These are phyloP conservation scores for Ctenomys sociabilis DNA, from an alignment of 2,113 vertebrate genomes.

Conservation along the genomic window DNA sequence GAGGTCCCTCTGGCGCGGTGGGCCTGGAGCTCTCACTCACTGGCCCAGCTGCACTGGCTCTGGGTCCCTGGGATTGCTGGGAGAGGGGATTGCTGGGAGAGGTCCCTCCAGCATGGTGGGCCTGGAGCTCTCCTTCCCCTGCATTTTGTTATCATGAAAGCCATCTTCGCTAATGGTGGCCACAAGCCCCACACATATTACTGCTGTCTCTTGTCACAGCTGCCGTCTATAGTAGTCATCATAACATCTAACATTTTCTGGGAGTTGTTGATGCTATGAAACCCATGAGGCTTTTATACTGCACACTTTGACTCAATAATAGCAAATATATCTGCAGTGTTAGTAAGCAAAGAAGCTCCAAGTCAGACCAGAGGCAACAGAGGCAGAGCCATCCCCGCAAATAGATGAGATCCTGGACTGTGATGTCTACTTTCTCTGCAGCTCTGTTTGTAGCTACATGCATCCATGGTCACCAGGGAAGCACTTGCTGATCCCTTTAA, in stretches of 20 bases:
- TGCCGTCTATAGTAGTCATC: background rate
- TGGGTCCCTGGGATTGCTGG: no score
- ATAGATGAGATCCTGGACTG: background rate
- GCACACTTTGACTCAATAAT: background rate
- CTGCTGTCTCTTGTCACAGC: background rate
- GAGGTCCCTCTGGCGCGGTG: no score
- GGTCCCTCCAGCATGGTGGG: no score
- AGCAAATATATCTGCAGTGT: background rate
- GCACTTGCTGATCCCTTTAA: no score
- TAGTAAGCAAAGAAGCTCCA: background rate
- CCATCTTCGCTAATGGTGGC: fast-evolving
- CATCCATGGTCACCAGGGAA: background rate
- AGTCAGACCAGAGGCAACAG: background rate
- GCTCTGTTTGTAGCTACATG: background rate
- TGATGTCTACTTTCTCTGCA: fast-evolving
- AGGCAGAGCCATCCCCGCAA: no score
- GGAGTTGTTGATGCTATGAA: background rate
- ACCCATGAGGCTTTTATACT: background rate
- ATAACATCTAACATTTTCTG: background rate
- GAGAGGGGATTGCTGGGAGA: no score
- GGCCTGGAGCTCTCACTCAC: no score
- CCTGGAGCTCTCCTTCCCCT: no score
- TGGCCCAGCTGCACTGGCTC: no score
- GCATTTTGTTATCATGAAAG: background rate
- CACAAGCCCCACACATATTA: no score